A percentile compares a stretch with the other conserved stretches of the same genome.
These are phyloP conservation scores for Gnathonemus echidnorhynchus DNA, from an alignment of 2,113 vertebrate genomes.

Conservation along the genomic window DNA sequence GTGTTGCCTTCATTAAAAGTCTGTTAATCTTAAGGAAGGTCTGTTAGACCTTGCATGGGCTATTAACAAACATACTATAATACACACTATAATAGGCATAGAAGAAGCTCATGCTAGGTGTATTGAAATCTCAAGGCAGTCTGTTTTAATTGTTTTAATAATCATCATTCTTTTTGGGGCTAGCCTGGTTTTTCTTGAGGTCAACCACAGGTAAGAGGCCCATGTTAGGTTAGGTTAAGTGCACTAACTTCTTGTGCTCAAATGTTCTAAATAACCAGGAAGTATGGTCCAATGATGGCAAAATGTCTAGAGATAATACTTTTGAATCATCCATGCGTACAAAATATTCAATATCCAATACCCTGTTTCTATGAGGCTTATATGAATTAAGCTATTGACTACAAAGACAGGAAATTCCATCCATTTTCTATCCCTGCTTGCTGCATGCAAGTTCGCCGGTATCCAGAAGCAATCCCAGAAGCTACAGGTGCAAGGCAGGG, in stretches of 20 bases:
- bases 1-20: constrained; percentile 1
- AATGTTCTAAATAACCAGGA: background rate
- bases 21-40: background rate
- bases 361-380: background rate
- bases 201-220: background rate
- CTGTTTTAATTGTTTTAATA: background rate
- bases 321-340: background rate
- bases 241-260: background rate
- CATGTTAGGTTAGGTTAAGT: background rate
- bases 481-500: background rate
- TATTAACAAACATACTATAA: background rate
- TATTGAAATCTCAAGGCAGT: background rate
- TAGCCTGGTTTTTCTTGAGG: background rate
- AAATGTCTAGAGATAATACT: background rate
- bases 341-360: background rate
- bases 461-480: background rate
- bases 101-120: background rate
- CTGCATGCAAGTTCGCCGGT: background rate
- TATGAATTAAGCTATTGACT: background rate
- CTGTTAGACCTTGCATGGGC: background rate
- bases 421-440: background rate
- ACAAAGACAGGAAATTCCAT: background rate
- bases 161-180: background rate
- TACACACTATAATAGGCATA: background rate
- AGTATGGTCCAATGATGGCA: background rate